These are phyloP conservation scores for Crossaster papposus DNA, from an alignment of 53 echinoderm and acorn worm genomes.

Conservation along the genomic window DNA sequence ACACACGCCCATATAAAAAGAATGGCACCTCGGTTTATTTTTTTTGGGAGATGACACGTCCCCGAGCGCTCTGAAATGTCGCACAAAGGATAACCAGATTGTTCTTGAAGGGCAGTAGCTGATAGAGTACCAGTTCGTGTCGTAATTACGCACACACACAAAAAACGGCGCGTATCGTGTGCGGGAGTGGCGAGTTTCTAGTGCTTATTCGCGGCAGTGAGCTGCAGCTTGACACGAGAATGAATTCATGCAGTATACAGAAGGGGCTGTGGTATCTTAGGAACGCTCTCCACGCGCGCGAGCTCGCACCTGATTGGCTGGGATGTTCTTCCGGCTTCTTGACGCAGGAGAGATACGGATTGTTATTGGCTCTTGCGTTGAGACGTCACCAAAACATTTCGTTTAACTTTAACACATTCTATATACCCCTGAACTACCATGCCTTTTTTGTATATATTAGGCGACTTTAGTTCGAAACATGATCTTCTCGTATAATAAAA, in stretches of 20 bases:
- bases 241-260: neutral
- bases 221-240: neutral
- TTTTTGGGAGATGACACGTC: conserved; percentile 22
- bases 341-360: neutral
- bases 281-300: neutral
- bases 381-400: conserved; percentile 9
- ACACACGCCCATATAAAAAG: conserved; percentile 4
- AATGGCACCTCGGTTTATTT: conserved; percentile 35
- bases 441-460: neutral
- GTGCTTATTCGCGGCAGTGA: conserved; percentile 13
- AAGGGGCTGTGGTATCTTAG: neutral
- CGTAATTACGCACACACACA: conserved; percentile 45
- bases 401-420: conserved; percentile 15
- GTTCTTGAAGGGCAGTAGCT: neutral
- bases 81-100: conserved; percentile 41
- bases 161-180: conserved; percentile 47
- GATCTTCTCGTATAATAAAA: too few species aligned
- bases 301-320: conserved; percentile 4
- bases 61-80: conserved; percentile 20
- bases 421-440: neutral
- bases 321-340: neutral
- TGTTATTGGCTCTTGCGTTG: neutral
- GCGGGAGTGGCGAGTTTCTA: conserved; percentile 1
- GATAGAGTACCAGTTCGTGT: conserved; percentile 42
- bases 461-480: neutral